Base-by-base conservation (phyloP, 2,113 vertebrate genomes). In the Otolemur garnettii region DNA sequence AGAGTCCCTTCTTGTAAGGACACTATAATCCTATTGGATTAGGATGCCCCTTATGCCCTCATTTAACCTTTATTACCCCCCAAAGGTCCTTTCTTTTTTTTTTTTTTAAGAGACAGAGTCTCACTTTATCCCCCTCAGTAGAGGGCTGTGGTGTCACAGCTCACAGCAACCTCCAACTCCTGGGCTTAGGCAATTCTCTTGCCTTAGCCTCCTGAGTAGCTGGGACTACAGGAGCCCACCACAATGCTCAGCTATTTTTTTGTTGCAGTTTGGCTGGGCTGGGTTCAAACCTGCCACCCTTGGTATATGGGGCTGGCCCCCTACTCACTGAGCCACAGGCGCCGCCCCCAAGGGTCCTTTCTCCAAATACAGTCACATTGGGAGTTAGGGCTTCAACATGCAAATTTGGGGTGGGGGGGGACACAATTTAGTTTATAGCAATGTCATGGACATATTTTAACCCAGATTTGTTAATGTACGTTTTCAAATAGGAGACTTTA, bases 401-500 rank as follows among this genome's bases (percentile, higher is more conserved):
- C 26, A 38, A 19, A 60, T 84, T 94, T 64, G 2, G 19, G 35
- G 72, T 8, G 45, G 45, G 45, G 45, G 45, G 38, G 77, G 22
- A 35, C 4, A 60, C 35, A 90, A 24, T 86, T 74, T 28, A 45
- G 42, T 35, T 6, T 64, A 68, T 60, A 57, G 11, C 42, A 42
- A 26, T 80, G 82, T 91, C 57, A 91, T n/a, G 69, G 28, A 55
- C 8, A 71, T 84, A 42, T 77, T 90, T 88, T 55, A 95, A n/a
- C 71, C 7, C 24, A 64, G 33, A 55, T 8, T 62, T 87, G 69
- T 84, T 74, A 4, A 88, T 77, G 90, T 96, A 35, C 64, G 22
- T 78, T 84, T 94, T 87, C 35, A 14, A 59, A 26, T 77, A 71
- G 79, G 21, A 89, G 38, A 88, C 78, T 82, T 88, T n/a, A 89